Percentiles rank a stretch among this genome's conserved stretches.
Evolutionary conservation across 2,797 vertebrate genomes (phyloP).

Genomic region (Acrossocheilus wenchowensis): DNA sequence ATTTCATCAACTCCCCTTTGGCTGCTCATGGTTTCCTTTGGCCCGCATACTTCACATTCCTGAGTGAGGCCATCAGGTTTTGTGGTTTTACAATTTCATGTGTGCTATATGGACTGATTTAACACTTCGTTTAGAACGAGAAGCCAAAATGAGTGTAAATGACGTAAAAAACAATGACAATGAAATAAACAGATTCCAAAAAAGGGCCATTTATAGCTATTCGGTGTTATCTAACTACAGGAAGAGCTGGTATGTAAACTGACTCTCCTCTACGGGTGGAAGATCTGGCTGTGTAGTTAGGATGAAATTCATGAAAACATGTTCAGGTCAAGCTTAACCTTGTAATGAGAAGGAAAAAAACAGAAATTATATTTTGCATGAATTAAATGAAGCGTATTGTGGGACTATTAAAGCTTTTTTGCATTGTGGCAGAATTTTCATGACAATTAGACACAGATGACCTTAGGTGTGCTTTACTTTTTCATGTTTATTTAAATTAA

Average conservation of each 20-base stretch:
- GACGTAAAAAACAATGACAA: background rate
- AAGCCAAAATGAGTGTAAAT: background rate
- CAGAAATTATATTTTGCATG: background rate
- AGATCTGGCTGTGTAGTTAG: background rate
- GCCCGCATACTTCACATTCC: slow-evolving; percentile 80
- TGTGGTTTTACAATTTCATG: slow-evolving; percentile 58
- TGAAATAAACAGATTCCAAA: background rate
- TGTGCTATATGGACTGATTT: slow-evolving; percentile 38
- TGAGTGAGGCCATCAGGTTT: slow-evolving; percentile 64
- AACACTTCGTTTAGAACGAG: background rate
- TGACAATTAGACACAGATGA: background rate
- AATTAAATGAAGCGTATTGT: background rate
- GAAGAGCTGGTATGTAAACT: slow-evolving; percentile 20
- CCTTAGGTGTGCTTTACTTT: background rate
- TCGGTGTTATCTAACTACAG: background rate
- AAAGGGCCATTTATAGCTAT: background rate
- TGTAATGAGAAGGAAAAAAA: background rate
- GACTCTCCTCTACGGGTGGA: slow-evolving; percentile 8
- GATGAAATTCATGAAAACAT: background rate
- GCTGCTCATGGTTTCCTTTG: slow-evolving; percentile 60
- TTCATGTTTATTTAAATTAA: background rate
- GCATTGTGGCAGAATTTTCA: background rate
- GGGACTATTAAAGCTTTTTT: background rate
- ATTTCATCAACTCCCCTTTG: background rate
- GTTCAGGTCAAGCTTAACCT: background rate